These are phyloP conservation scores for Pelodytes ibericus DNA, from an alignment of 2,797 vertebrate genomes.

Conservation along the genomic window DNA sequence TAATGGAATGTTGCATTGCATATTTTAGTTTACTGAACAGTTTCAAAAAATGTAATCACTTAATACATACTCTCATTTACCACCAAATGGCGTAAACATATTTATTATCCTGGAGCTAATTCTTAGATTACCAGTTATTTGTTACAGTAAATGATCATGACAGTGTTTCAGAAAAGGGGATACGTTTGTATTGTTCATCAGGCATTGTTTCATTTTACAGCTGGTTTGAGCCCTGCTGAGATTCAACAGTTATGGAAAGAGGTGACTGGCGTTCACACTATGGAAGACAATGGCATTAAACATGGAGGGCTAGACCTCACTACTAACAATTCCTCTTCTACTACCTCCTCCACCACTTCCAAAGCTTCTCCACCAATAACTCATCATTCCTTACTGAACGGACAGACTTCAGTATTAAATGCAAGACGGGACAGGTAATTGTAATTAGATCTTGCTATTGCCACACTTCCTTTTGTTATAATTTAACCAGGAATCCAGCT, in stretches of 20 bases:
- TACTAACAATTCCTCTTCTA: slow-evolving; percentile 94
- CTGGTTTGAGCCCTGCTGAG: slow-evolving; percentile 95
- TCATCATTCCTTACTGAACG: slow-evolving; percentile 94
- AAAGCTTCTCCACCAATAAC: slow-evolving; percentile 98
- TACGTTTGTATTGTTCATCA: slow-evolving; percentile 66
- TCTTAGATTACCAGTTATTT: too few species aligned
- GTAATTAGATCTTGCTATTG: neutral
- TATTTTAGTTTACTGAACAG: too few species aligned
- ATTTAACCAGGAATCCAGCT: neutral
- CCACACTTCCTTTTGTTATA: neutral
- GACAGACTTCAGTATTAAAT: slow-evolving; percentile 94
- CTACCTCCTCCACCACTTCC: slow-evolving; percentile 91
- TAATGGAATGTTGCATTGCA: too few species aligned
- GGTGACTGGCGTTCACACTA: slow-evolving; percentile 89
- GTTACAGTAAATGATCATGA: too few species aligned
- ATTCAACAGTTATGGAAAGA: slow-evolving; percentile 99
- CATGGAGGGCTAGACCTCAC: slow-evolving; percentile 97
- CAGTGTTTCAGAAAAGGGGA: too few species aligned
- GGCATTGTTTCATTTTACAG: slow-evolving; percentile 75
- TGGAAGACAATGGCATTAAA: slow-evolving; percentile 98
- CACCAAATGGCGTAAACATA: too few species aligned
- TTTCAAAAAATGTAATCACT: too few species aligned
- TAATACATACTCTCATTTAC: too few species aligned
- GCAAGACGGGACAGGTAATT: slow-evolving; percentile 92
- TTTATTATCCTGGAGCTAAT: too few species aligned